Conservation (phyloP, 2,113 vertebrate species). For the Pitta sordida region DNA sequence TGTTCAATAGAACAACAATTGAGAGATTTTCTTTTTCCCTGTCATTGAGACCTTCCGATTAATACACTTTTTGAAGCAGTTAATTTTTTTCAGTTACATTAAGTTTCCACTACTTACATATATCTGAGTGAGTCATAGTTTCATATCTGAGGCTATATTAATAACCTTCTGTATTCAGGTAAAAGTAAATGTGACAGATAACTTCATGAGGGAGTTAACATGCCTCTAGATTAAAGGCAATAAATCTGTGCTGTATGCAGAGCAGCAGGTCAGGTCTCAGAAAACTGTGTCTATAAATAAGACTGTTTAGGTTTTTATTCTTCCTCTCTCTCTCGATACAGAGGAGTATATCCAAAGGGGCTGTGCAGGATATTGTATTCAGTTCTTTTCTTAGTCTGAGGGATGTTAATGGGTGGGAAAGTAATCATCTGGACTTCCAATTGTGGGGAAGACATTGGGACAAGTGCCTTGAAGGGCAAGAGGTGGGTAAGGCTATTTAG, state of each 20-base stretch:
- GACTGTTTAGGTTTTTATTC: neutral
- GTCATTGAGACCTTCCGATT: neutral
- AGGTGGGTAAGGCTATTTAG: neutral
- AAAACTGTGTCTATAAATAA: neutral
- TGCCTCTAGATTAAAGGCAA: neutral
- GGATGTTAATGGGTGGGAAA: neutral
- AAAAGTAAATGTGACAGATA: neutral
- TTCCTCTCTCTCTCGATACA: neutral
- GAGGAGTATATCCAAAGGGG: neutral
- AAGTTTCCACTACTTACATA: neutral
- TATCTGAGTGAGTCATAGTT: neutral
- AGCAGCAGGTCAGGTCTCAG: neutral
- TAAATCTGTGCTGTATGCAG: neutral
- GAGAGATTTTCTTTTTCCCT: neutral
- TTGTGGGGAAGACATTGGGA: neutral
- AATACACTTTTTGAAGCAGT: neutral
- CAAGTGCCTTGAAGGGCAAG: neutral
- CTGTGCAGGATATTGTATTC: neutral
- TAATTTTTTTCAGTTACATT: neutral
- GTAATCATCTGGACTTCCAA: neutral
- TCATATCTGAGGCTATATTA: neutral
- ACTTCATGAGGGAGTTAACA: neutral
- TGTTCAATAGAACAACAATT: neutral
- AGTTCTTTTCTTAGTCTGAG: neutral
- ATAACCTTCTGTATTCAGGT: neutral